Conservation (phyloP, 1,140 invertebrate genomes). For the Cataglyphis hispanica region DNA sequence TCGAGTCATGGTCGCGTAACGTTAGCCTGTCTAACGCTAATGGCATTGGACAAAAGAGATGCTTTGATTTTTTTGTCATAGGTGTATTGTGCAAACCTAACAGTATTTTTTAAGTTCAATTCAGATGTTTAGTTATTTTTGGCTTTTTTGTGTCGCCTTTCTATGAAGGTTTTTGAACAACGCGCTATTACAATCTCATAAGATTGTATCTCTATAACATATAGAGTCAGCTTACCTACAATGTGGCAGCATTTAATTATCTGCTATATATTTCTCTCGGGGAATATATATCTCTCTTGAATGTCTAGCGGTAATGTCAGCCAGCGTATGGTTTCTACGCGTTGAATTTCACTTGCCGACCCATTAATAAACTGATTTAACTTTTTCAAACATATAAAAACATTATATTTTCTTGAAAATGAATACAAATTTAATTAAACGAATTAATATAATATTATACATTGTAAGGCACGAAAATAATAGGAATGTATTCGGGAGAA, state of each 20-base stretch:
- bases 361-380: background rate
- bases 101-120: background rate
- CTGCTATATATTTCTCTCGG: background rate
- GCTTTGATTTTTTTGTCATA: background rate
- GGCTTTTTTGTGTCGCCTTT: background rate
- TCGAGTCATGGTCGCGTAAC: conserved; percentile 33
- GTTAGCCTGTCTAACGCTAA: conserved; percentile 41
- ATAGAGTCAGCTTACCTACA: background rate
- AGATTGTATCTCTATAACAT: background rate
- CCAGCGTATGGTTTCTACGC: background rate
- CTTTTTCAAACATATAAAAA: background rate
- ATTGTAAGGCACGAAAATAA: background rate
- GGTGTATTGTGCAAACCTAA: background rate
- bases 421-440: background rate
- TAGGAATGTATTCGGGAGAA: background rate
- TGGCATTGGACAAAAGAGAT: background rate
- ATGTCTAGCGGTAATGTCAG: background rate
- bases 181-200: background rate
- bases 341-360: background rate
- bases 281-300: background rate
- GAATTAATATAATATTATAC: background rate
- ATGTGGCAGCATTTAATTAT: conserved; percentile 9
- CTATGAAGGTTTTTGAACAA: background rate
- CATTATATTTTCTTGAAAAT: background rate
- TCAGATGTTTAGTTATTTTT: background rate